These are phyloP conservation scores for Nudaria mundana DNA, from an alignment of 2,888 invertebrate genomes.

Conservation along the genomic window DNA sequence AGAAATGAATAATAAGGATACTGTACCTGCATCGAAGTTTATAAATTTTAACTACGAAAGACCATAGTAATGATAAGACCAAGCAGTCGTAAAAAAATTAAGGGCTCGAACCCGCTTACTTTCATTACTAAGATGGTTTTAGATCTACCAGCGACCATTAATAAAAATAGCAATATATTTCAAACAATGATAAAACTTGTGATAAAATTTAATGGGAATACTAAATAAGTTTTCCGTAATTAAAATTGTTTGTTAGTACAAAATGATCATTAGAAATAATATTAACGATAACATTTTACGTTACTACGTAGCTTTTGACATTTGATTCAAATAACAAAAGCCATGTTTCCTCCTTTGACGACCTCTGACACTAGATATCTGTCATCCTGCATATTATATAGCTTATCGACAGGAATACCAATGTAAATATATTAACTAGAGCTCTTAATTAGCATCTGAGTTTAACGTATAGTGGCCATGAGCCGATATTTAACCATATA, in stretches of 20 bases:
- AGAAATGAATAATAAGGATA: too few relatives aligned
- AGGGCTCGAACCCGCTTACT: too few relatives aligned
- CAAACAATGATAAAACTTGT: conserved; percentile 48
- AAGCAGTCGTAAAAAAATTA: too few relatives aligned
- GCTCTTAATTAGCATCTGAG: conserved; percentile 20
- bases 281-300: conserved; percentile 50
- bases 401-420: conserved; percentile 34
- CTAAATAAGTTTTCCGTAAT: conserved; percentile 65
- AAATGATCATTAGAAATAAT: conserved; percentile 55
- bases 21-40: too few relatives aligned
- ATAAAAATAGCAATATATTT: conserved; percentile 6
- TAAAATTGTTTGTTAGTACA: conserved; percentile 60
- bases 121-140: too few relatives aligned
- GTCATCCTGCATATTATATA: conserved; percentile 51
- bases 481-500: conserved; percentile 3
- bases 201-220: conserved; percentile 61
- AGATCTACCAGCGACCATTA: conserved; percentile 31
- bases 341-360: conserved; percentile 55
- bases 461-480: too few relatives aligned
- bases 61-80: too few relatives aligned
- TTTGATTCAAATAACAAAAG: conserved; percentile 30
- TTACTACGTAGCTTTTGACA: conserved; percentile 28
- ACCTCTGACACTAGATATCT: conserved; percentile 72
- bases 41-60: too few relatives aligned
- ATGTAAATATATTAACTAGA: conserved; percentile 29